phyloP scores from a whole-genome alignment of 2,797 vertebrate species.

The Hipposideros larvatus region DNA sequence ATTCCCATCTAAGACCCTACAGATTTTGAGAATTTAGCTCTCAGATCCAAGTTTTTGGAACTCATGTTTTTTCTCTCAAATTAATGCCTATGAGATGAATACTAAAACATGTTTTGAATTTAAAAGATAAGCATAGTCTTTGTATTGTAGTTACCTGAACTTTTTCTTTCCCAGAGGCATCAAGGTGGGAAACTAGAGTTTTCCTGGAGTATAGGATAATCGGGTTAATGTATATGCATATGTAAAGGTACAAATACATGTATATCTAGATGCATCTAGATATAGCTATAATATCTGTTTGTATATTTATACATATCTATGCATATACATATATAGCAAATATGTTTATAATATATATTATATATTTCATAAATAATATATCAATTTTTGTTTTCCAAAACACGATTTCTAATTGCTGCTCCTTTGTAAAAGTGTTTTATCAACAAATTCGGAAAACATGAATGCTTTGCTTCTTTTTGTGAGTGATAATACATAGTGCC shows the following conservation, averaged over 20 bases:
- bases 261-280: neutral
- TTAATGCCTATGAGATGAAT: constrained; percentile 50
- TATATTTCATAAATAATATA: neutral
- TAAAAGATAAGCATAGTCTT: neutral
- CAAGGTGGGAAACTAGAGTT: neutral
- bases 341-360: neutral
- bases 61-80: constrained; percentile 58
- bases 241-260: neutral
- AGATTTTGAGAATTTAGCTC: neutral
- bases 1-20: neutral
- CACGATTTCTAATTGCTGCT: neutral
- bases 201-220: neutral
- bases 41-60: constrained; percentile 47
- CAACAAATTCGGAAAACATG: neutral
- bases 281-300: neutral
- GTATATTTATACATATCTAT: neutral
- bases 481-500: neutral
- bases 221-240: neutral
- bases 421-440: neutral
- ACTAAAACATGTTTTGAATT: constrained; percentile 33
- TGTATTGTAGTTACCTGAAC: neutral
- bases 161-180: neutral
- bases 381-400: neutral
- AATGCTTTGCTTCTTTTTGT: neutral
- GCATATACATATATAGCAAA: neutral